Evolutionary conservation across 1,140 invertebrate species (phyloP), one percentile per base, ranked within the genome.

Genomic region (Phenacoccus solenopsis): DNA sequence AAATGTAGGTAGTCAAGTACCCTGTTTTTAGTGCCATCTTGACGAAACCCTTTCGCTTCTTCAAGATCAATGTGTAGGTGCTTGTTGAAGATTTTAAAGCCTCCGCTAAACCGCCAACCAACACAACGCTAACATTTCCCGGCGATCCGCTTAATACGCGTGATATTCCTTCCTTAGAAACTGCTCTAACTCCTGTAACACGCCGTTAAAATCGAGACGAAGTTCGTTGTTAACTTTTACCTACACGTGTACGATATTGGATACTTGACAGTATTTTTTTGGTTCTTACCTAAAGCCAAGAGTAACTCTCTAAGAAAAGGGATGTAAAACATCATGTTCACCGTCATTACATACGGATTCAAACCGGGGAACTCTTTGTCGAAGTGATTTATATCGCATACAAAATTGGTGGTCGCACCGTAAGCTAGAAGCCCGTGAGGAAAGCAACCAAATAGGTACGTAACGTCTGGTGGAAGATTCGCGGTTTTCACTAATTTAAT

Each of bases 381-480:
- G 77, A 92, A 93, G 16, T 84, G 81, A 0, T 82, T 80, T 10
- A 83, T 86, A 73, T 95, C 89, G 0, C 92, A 91, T 0, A 82
- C 87, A 80, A 97, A 94, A 71, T 88, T 85, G 0, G 83, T 82
- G 75, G 92, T 90, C 12, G 85, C 83, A 16, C 93, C 91, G 7
- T 84, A 84, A 28, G 87, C 87, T 7, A 93, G 80, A 13, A 96
- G 82, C 1, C 95, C 95, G 78, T 98, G 95, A 0, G 95, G 95
- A 80, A 93, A 94, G 68, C 85, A 86, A 1, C 89, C 89, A 72
- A 96, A 86, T 1, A 97, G 81, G 76, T 97, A 97, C 78, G 94
- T 94, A 72, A 81, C 86, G 7, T 84, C 81, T 0, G 91, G 85
- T 75, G 90, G 86, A 38, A 96, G 77, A 7, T 94, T 91, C 0